Evolutionary conservation across 2,797 vertebrate species (phyloP).

Genomic region (Chromobotia macracanthus): DNA sequence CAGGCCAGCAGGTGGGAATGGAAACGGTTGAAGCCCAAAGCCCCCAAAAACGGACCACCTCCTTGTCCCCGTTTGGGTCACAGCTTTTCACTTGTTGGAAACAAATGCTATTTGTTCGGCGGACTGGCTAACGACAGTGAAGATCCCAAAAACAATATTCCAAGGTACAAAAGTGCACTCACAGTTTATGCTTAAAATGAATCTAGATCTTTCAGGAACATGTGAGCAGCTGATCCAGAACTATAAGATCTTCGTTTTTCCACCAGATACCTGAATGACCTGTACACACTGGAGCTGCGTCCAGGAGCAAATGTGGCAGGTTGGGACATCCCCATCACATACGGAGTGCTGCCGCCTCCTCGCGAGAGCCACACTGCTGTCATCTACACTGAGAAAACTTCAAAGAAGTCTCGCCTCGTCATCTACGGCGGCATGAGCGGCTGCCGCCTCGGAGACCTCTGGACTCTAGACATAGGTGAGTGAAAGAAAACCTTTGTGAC

Average conservation of each 20-base stretch:
- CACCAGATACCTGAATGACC: constrained; percentile 90
- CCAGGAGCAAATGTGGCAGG: constrained; percentile 89
- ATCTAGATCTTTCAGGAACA: neutral
- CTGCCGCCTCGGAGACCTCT: constrained; percentile 92
- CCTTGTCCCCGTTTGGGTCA: constrained; percentile 93
- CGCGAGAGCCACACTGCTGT: constrained; percentile 95
- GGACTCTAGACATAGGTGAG: constrained; percentile 93
- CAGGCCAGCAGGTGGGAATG: constrained; percentile 97
- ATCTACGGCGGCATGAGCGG: constrained; percentile 97
- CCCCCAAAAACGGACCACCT: constrained; percentile 92
- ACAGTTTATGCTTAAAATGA: neutral
- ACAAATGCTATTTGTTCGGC: constrained; percentile 95
- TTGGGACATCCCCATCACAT: constrained; percentile 96
- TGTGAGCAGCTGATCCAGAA: neutral
- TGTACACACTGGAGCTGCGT: constrained; percentile 92
- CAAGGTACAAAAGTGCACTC: constrained; percentile 75
- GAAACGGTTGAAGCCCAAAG: constrained; percentile 95
- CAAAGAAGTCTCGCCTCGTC: constrained; percentile 87
- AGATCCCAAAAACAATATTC: constrained; percentile 98
- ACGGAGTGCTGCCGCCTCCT: constrained; percentile 90
- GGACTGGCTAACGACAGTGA: constrained; percentile 95
- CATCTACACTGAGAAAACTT: constrained; percentile 89
- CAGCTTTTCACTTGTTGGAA: constrained; percentile 95
- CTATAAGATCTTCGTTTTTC: neutral
- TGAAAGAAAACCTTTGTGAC: constrained; percentile 49